Conservation (phyloP, 2,888 invertebrate genomes). For the Dicroscelio sp. region DNA sequence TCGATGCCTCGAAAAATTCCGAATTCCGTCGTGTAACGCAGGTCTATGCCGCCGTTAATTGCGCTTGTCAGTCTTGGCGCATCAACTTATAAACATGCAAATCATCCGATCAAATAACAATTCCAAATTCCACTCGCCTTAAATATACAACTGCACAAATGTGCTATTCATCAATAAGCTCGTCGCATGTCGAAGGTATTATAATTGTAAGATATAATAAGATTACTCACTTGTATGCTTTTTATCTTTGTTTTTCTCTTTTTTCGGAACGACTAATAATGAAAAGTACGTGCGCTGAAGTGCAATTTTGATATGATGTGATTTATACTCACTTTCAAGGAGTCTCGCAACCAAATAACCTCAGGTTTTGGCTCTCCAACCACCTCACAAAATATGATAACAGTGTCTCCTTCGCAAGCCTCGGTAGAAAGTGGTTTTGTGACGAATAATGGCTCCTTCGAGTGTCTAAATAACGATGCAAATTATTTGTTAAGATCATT, state of each 20-base stretch:
- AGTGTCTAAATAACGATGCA: slow-evolving; percentile 93
- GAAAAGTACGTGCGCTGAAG: not conserved
- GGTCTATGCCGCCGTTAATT: not conserved
- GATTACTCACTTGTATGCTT: too few relatives aligned
- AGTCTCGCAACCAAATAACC: slow-evolving; percentile 97
- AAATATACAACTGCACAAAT: not conserved
- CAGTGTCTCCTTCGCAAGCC: slow-evolving; percentile 96
- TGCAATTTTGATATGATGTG: not conserved
- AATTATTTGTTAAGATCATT: not conserved
- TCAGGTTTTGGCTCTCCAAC: slow-evolving; percentile 97
- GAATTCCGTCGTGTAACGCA: slow-evolving; percentile 19
- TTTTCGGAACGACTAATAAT: not conserved
- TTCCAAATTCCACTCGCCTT: not conserved
- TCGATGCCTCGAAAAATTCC: slow-evolving; percentile 72
- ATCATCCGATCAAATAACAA: not conserved
- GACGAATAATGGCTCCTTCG: slow-evolving; percentile 96
- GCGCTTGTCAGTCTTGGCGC: not conserved
- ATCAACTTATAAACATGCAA: not conserved
- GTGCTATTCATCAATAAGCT: not conserved
- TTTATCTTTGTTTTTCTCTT: too few relatives aligned
- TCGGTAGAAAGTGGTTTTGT: slow-evolving; percentile 96
- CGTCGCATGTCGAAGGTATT: not conserved
- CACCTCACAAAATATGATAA: slow-evolving; percentile 97
- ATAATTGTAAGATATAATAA: too few relatives aligned
- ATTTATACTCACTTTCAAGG: slow-evolving; percentile 94